These are phyloP conservation scores for Sclerodermus sp. DNA, from an alignment of 2,888 invertebrate species.

Conservation along the genomic window DNA sequence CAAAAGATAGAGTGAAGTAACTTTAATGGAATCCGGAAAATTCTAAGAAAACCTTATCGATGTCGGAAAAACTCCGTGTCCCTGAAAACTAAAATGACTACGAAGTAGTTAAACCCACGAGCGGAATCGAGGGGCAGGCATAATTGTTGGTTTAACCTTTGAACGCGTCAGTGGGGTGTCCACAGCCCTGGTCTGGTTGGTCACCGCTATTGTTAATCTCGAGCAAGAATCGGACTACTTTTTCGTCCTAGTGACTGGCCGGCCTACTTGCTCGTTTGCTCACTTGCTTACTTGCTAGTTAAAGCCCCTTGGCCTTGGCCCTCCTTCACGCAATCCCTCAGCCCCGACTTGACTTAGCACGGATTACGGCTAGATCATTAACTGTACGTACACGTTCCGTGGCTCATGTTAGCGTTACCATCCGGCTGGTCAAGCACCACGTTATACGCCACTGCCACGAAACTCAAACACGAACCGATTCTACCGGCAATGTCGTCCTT, in stretches of 20 bases:
- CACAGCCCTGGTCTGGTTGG: too few species aligned
- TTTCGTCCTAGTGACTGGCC: constrained; percentile 42
- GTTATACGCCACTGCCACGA: constrained; percentile 24
- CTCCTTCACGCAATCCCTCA: constrained; percentile 51
- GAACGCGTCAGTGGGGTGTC: background rate
- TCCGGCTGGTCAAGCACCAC: constrained; percentile 6
- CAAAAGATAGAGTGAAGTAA: too few species aligned
- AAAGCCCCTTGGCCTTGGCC: constrained; percentile 53
- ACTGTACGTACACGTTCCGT: constrained; percentile 25
- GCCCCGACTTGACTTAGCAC: constrained; percentile 31
- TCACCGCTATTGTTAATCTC: constrained; percentile 29
- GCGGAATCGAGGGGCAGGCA: background rate
- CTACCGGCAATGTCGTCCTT: background rate
- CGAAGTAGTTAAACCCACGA: too few species aligned
- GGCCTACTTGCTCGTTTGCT: constrained; percentile 40
- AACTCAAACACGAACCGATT: constrained; percentile 16
- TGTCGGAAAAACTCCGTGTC: too few species aligned
- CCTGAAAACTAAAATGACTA: too few species aligned
- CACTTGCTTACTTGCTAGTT: constrained; percentile 26
- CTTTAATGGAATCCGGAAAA: too few species aligned
- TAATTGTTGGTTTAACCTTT: constrained; percentile 2
- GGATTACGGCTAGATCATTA: constrained; percentile 43
- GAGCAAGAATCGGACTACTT: constrained; percentile 37
- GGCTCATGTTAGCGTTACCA: constrained; percentile 14
- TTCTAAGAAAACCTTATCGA: too few species aligned